Percentiles rank a stretch among this genome's conserved stretches.
Evolutionary conservation across 2,888 invertebrate genomes (phyloP).

Genomic region (Callyntrura sp.): DNA sequence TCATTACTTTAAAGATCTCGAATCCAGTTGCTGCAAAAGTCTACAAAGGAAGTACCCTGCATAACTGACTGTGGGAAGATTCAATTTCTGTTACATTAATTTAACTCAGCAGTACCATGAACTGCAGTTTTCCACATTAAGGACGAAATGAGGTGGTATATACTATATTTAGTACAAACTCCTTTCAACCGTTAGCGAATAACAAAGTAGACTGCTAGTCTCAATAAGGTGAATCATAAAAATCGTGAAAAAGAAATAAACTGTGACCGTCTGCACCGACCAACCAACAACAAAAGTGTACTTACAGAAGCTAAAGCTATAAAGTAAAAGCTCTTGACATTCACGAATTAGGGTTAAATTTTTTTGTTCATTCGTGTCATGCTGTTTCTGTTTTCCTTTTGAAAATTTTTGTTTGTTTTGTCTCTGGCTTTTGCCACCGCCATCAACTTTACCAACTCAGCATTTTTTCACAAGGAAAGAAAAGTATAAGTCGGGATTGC

Average conservation of each 20-base stretch:
- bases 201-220: not conserved
- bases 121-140: not conserved
- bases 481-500: too few species aligned
- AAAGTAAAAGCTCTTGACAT: not conserved
- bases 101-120: not conserved
- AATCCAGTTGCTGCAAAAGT: not conserved
- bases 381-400: constrained; percentile 12
- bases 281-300: not conserved
- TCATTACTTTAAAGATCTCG: constrained; percentile 9
- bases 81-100: not conserved
- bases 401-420: constrained; percentile 18
- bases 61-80: constrained; percentile 12
- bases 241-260: constrained; percentile 1
- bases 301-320: not conserved
- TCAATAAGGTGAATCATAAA: not conserved
- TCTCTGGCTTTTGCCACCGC: not conserved
- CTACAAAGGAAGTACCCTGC: not conserved
- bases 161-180: too few species aligned
- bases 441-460: not conserved
- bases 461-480: not conserved
- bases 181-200: too few species aligned
- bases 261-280: constrained; percentile 6
- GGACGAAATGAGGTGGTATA: too few species aligned
- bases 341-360: not conserved
- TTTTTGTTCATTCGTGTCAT: constrained; percentile 5